A percentile compares a stretch with the other conserved stretches of the same genome.
phyloP scores from a whole-genome alignment of 2,797 vertebrate species.

The Muscicapa comitata region DNA sequence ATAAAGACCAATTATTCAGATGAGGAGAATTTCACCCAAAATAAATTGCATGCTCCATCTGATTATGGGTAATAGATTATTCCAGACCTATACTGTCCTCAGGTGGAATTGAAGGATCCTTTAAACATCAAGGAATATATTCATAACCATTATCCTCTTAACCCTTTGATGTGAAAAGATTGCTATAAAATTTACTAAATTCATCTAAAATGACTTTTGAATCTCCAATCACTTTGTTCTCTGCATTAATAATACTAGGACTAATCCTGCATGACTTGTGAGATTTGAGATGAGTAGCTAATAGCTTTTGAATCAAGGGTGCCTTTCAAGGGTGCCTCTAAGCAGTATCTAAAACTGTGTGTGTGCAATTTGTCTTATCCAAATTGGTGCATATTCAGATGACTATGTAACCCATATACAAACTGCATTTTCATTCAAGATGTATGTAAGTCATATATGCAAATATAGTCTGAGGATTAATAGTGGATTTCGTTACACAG shows the following conservation, averaged over 20 bases:
- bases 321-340: slow-evolving; percentile 62
- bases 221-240: slow-evolving; percentile 71
- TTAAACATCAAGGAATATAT: slow-evolving; percentile 68
- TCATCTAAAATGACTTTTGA: slow-evolving; percentile 70
- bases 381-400: slow-evolving; percentile 53
- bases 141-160: slow-evolving; percentile 72
- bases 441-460: slow-evolving; percentile 32
- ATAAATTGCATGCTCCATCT: slow-evolving; percentile 57
- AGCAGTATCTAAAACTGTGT: slow-evolving; percentile 44
- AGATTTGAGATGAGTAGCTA: slow-evolving; percentile 70
- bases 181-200: slow-evolving; percentile 70
- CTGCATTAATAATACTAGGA: slow-evolving; percentile 68
- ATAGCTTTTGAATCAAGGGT: slow-evolving; percentile 70
- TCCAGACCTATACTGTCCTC: slow-evolving; percentile 55
- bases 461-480: slow-evolving; percentile 53
- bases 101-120: slow-evolving; percentile 64
- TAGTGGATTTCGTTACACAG: background rate
- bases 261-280: slow-evolving; percentile 72
- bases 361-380: slow-evolving; percentile 65
- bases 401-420: slow-evolving; percentile 43
- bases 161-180: slow-evolving; percentile 72
- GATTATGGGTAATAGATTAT: slow-evolving; percentile 62
- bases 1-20: slow-evolving; percentile 54
- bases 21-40: slow-evolving; percentile 61
- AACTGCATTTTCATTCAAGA: slow-evolving; percentile 41